Base-by-base conservation (phyloP, 1,140 invertebrate species). In the Thereuonema tuberculata region DNA sequence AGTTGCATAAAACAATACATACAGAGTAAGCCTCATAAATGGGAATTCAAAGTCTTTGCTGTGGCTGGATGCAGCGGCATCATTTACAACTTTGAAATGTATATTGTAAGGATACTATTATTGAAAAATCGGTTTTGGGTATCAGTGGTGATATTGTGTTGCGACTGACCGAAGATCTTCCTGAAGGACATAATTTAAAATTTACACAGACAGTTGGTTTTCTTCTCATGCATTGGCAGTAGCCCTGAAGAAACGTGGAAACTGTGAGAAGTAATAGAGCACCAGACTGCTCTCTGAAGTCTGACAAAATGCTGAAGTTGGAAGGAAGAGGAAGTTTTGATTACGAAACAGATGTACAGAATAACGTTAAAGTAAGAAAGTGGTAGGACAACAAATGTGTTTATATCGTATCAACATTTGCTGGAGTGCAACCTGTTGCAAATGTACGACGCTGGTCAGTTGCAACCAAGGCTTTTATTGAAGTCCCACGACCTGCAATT, bases 361-460 rank as follows among this genome's bases (percentile, higher is more conserved):
- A 67, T 2, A 65, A 70, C 20, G 27, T 72, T 21, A 63, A 58
- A 50, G 62, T 65, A 46, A 66, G 75, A n/a, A 68, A 70, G 37
- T 76, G 75, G 72, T 66, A 67, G 59, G 72, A 76, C 61, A 76
- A 74, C 66, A 77, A 75, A 65, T 49, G 65, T 48, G 71, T 76
- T 20, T 63, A 66, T 58, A 65, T 77, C 29, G 61, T 73, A 23
- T 75, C 70, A 62, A 67, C 69, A 27, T 76, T 67, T 69, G 66
- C 67, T 29, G 68, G 63, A 54, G 55, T 59, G 49, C 55, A 72
- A 58, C 70, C 72, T 52, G 54, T 70, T 48, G 58, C 63, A 47
- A 66, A 63, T 63, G 68, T 66, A 5, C 63, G 66, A 52, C 54
- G 70, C 56, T 74, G 65, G 27, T 61, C 62, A 29, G 70, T 69